Evolutionary conservation across 2,113 vertebrate species (phyloP).

Genomic region (Aegypius monachus): DNA sequence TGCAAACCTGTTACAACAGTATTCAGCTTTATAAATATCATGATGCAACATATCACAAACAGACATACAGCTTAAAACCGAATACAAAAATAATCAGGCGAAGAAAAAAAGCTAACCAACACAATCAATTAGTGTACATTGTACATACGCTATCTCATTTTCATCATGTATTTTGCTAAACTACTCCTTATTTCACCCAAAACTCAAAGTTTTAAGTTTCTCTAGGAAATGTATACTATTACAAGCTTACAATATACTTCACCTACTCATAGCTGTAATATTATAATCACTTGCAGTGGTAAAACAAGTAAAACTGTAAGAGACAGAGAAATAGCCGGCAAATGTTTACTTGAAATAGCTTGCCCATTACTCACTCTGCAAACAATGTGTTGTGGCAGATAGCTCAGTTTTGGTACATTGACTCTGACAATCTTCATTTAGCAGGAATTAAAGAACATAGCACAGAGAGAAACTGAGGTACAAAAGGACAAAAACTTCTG

Average conservation of each 20-base stretch:
- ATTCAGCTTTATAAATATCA: background rate
- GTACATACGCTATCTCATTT: background rate
- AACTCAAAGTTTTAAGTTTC: background rate
- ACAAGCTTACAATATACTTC: background rate
- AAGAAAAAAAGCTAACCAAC: background rate
- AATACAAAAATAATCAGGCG: background rate
- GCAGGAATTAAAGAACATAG: background rate
- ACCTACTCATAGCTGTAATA: background rate
- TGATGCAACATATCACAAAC: background rate
- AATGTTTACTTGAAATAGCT: background rate
- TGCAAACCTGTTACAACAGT: background rate
- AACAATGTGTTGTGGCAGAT: background rate
- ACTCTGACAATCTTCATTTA: background rate
- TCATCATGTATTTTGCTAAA: background rate
- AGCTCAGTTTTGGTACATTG: background rate
- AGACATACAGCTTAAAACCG: background rate
- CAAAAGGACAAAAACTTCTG: background rate
- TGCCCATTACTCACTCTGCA: background rate
- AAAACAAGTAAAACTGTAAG: background rate
- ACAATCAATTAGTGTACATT: background rate
- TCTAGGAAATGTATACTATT: background rate
- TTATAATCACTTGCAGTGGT: background rate
- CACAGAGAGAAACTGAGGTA: background rate
- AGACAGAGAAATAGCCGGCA: background rate
- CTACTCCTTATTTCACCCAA: background rate